Conservation (phyloP, 2,888 invertebrate genomes). For the Eugnorisma glareosa region DNA sequence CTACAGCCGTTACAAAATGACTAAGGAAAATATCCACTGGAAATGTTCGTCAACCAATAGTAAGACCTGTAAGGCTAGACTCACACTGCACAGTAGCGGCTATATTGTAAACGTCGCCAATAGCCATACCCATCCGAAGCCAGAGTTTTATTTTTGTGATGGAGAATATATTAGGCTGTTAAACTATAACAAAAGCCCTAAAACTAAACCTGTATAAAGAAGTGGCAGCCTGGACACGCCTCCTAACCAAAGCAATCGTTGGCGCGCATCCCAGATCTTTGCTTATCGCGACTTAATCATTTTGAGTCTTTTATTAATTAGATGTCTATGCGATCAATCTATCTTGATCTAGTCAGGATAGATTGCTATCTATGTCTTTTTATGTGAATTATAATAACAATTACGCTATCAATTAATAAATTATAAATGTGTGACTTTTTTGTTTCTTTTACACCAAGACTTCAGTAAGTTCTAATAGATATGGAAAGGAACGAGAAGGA, state of each 20-base stretch:
- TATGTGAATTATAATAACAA: too few relatives aligned
- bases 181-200: background rate
- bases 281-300: too few relatives aligned
- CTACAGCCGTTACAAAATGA: background rate
- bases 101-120: background rate
- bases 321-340: too few relatives aligned
- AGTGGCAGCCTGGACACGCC: background rate
- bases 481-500: too few relatives aligned
- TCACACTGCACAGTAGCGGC: background rate
- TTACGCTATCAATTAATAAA: too few relatives aligned
- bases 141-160: background rate
- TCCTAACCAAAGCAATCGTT: background rate
- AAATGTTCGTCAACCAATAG: background rate
- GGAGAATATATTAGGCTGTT: background rate
- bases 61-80: background rate
- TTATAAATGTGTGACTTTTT: too few relatives aligned
- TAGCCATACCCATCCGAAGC: background rate
- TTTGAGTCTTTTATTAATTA: too few relatives aligned
- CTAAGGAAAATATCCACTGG: background rate
- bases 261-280: background rate
- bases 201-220: background rate
- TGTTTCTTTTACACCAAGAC: too few relatives aligned
- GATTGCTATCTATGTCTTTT: too few relatives aligned
- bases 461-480: too few relatives aligned
- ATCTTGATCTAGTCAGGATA: too few relatives aligned